A percentile compares a stretch with the other conserved stretches of the same genome.
These are phyloP conservation scores for Drosophila kanapiae DNA, from an alignment of 1,140 invertebrate species.

Conservation along the genomic window DNA sequence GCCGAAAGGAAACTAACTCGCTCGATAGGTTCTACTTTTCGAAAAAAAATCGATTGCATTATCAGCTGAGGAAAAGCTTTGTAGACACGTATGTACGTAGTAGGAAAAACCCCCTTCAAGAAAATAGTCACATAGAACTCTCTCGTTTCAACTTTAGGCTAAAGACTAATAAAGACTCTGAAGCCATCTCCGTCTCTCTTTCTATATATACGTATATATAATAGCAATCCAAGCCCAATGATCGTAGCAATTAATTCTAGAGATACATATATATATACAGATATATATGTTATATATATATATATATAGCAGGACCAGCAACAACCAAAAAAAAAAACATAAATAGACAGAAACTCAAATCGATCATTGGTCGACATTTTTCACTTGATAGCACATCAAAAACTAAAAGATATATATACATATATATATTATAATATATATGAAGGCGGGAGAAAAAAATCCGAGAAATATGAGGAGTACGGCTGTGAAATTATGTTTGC, in stretches of 20 bases:
- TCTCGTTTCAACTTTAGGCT: conserved; percentile 49
- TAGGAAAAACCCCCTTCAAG: conserved; percentile 20
- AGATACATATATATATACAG: conserved; percentile 16
- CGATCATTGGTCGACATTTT: conserved; percentile 22
- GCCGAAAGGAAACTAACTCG: conserved; percentile 11
- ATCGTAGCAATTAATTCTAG: conserved; percentile 21
- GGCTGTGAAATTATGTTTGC: conserved; percentile 75
- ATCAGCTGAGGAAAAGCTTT: conserved; percentile 43
- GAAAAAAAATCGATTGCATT: conserved; percentile 32
- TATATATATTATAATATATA: background rate
- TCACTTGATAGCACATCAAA: conserved; percentile 27
- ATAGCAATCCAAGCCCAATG: conserved; percentile 11
- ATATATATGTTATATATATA: conserved; percentile 1
- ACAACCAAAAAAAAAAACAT: conserved; percentile 17
- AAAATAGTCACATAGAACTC: conserved; percentile 19
- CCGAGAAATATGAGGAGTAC: conserved; percentile 59
- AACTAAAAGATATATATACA: conserved; percentile 12
- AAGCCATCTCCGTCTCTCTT: conserved; percentile 61
- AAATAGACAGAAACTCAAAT: conserved; percentile 24
- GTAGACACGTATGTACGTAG: conserved; percentile 18
- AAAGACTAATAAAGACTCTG: conserved; percentile 50
- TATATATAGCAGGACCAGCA: conserved; percentile 66
- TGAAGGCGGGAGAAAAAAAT: conserved; percentile 27
- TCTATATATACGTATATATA: conserved; percentile 29
- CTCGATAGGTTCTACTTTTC: conserved; percentile 26